Evolutionary conservation across 2,113 vertebrate genomes (phyloP), one percentile per base, ranked within the genome.

Genomic region (Amphilophus citrinellus): DNA sequence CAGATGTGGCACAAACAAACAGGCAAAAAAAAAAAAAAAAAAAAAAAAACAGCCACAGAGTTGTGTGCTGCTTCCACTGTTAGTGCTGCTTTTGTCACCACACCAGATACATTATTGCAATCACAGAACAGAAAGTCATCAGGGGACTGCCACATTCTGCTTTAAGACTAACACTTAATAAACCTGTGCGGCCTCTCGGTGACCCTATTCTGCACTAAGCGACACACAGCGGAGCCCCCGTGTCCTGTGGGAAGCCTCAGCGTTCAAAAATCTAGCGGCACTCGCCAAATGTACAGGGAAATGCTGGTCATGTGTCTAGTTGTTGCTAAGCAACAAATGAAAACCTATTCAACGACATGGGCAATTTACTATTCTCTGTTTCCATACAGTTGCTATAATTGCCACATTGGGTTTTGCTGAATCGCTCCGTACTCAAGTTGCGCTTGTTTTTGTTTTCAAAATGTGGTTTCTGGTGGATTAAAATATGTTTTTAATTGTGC

Each of bases 1-100:
- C 85, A 89, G 50, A 84, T 83, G 81, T 58, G 80, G 13, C 79
- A 3, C 3, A 2, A 27, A 59, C 22, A 24, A 14, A 71, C 66
- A 0, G 18, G 15, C 3, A 17, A 0, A 47, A 47, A n/a, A n/a
- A n/a, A n/a, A n/a, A n/a, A n/a, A n/a, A n/a, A n/a, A 47, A 4
- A 14, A 4, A 20, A 50, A 0, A 0, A 5, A 7, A 10, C 5
- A 27, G 27, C 50, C 15, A 50, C 42, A 71, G 10, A n/a, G 71
- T 7, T 4, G 0, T 73, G 44, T 1, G 0, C 18, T 53, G 30
- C 66, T 73, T 73, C 80, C 8, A n/a, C 6, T 42, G 17, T 10
- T 35, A 0, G 24, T 24, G 13, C 15, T 3, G 27, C 30, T 78
- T n/a, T 14, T 76, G 62, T 57, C 47, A 50, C 59, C 44, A 7